phyloP scores from a whole-genome alignment of 2,113 vertebrate genomes.

The Falcunculus frontatus region DNA sequence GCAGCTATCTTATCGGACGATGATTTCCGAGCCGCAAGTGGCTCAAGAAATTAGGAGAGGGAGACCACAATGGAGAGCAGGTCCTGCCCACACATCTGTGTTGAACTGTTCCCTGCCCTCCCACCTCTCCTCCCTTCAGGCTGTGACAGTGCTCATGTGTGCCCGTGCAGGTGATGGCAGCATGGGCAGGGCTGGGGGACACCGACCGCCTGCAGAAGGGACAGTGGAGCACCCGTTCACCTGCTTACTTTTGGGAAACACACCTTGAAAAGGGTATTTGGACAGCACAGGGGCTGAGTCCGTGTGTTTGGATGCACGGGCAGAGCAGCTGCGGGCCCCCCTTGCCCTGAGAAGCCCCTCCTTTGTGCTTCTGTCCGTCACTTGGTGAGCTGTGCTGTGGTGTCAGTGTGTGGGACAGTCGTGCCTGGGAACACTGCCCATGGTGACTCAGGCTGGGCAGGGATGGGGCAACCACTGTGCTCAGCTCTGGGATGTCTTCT shows the following conservation, averaged over 20 bases:
- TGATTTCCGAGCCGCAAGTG: background rate
- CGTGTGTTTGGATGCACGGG: background rate
- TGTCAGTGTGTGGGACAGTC: background rate
- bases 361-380: background rate
- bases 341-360: background rate
- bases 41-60: background rate
- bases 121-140: background rate
- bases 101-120: background rate
- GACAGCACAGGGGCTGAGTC: background rate
- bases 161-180: rapidly evolving
- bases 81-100: background rate
- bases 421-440: rapidly evolving
- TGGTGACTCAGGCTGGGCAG: background rate
- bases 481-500: background rate
- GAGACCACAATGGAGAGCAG: background rate
- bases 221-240: background rate
- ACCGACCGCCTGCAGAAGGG: rapidly evolving
- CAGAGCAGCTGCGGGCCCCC: background rate
- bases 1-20: constrained; percentile 26
- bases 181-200: background rate
- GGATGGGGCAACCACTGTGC: rapidly evolving
- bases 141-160: background rate
- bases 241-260: background rate
- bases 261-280: background rate
- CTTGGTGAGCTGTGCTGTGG: background rate